These are phyloP conservation scores for Monomorium pharaonis DNA, from an alignment of 1,140 invertebrate genomes.

Conservation along the genomic window DNA sequence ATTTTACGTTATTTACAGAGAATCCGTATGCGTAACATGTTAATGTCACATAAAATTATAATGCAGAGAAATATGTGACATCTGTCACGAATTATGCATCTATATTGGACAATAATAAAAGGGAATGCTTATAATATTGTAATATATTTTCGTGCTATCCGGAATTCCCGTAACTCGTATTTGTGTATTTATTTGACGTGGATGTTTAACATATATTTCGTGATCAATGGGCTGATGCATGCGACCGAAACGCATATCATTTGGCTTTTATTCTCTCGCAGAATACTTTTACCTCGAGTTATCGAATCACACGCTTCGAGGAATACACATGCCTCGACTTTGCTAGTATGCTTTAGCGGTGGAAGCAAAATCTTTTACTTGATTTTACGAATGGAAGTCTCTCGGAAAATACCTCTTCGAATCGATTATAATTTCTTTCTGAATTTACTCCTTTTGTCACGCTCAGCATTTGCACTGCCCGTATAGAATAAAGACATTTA, in stretches of 20 bases:
- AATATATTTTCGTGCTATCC: constrained; percentile 54
- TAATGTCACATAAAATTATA: constrained; percentile 33
- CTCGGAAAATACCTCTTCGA: background rate
- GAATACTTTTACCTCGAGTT: constrained; percentile 29
- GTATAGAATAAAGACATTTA: background rate
- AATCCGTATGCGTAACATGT: background rate
- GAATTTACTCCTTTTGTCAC: constrained; percentile 4
- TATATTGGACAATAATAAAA: constrained; percentile 70
- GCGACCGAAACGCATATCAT: constrained; percentile 60
- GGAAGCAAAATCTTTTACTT: constrained; percentile 22
- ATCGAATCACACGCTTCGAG: constrained; percentile 34
- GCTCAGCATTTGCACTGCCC: background rate
- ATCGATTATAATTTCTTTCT: background rate
- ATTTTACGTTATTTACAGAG: background rate
- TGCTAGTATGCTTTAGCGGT: constrained; percentile 15
- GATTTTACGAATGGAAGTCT: constrained; percentile 22
- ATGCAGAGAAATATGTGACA: constrained; percentile 21
- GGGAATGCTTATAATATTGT: constrained; percentile 25
- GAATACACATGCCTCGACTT: constrained; percentile 7
- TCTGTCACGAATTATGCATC: constrained; percentile 62
- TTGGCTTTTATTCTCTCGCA: constrained; percentile 59
- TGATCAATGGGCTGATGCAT: constrained; percentile 64
- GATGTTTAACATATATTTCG: constrained; percentile 66
- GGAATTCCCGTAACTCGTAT: constrained; percentile 64
- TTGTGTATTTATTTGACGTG: constrained; percentile 66